These are phyloP conservation scores for Peromyscus leucopus DNA, from an alignment of 2,113 vertebrate genomes.

Conservation along the genomic window DNA sequence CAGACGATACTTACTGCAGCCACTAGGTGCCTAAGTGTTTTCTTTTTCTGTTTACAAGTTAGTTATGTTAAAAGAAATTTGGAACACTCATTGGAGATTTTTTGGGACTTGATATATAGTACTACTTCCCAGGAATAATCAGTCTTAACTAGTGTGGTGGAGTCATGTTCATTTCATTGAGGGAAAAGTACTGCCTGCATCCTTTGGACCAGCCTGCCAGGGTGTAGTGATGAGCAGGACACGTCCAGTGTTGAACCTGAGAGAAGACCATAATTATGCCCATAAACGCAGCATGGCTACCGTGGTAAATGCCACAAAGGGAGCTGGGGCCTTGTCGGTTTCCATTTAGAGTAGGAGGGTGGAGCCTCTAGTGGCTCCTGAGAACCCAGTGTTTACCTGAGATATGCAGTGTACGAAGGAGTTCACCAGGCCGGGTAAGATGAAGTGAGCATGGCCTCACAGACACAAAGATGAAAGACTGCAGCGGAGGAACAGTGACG, in stretches of 20 bases:
- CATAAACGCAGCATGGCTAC: not conserved
- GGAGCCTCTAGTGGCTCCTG: not conserved
- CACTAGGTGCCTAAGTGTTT: constrained; percentile 91
- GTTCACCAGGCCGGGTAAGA: constrained; percentile 8
- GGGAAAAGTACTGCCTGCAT: not conserved
- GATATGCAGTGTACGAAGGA: not conserved
- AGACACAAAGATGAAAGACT: not conserved
- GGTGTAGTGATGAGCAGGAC: not conserved
- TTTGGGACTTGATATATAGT: constrained; percentile 3
- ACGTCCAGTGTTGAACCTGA: not conserved
- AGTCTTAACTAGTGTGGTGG: not conserved
- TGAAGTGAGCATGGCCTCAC: not conserved
- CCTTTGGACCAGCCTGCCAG: not conserved
- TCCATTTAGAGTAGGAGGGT: not conserved
- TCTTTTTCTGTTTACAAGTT: not conserved
- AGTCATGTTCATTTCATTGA: not conserved
- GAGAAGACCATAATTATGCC: not conserved
- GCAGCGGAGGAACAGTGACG: not conserved
- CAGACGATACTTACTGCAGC: constrained; percentile 95
- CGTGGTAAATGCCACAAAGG: not conserved
- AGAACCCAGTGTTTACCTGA: constrained; percentile 31
- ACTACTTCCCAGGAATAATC: not conserved
- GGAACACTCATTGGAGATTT: not conserved
- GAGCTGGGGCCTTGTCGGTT: not conserved
- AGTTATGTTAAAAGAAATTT: constrained; percentile 56